Conservation (phyloP, 2,113 vertebrate genomes). For the Cynocephalus volans region DNA sequence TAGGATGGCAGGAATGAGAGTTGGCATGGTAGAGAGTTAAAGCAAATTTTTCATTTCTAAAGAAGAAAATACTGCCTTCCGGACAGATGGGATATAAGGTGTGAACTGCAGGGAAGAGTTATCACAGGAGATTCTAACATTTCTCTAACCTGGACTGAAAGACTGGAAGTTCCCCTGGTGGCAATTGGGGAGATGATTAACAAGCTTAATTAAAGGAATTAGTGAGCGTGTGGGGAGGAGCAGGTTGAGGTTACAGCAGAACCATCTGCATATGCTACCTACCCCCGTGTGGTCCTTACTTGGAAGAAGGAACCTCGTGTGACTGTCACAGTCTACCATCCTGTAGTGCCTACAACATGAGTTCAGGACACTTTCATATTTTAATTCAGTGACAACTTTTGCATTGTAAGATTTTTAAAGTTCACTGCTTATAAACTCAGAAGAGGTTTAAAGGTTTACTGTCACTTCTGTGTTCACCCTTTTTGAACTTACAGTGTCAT, state of each 20-base stretch:
- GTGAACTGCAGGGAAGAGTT: not conserved
- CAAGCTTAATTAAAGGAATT: accelerated
- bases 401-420: not conserved
- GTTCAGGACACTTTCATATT: not conserved
- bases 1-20: not conserved
- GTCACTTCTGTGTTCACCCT: not conserved
- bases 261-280: not conserved
- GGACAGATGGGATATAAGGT: not conserved
- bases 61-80: not conserved
- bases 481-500: not conserved
- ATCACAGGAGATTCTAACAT: not conserved
- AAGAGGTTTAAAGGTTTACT: not conserved
- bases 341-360: not conserved
- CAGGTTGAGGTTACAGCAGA: accelerated
- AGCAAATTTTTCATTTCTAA: not conserved
- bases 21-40: not conserved
- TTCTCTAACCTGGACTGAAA: not conserved
- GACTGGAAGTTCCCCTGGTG: too few species aligned
- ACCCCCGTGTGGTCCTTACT: not conserved
- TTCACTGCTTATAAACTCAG: not conserved
- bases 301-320: not conserved
- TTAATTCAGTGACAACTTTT: not conserved
- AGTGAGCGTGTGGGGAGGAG: not conserved
- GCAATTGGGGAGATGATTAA: not conserved
- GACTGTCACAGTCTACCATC: accelerated